Base-by-base conservation (phyloP, 2,113 vertebrate genomes). In the Labeo catla region DNA sequence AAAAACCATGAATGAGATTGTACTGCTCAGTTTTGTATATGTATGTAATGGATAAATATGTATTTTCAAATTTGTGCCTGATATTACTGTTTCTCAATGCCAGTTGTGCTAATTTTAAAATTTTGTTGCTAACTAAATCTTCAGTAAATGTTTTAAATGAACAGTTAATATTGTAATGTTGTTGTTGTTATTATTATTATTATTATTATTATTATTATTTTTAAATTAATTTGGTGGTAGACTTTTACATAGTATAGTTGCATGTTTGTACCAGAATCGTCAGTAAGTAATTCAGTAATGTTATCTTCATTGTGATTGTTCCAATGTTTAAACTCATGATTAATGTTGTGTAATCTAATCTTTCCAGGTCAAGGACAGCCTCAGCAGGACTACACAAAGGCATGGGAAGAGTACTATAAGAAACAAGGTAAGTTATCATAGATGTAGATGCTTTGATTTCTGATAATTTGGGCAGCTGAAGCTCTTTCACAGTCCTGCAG, bases 321-420 rank as follows among this genome's bases (percentile, higher is more conserved):
- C 11, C 21, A 23, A 13, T 5, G 36, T 15, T 12, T 80, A 61
- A 21, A 39, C n/a, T 59, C 50, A 2, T 15, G 77, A 76, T n/a
- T 82, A 74, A 85, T 21, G 1, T 7, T 11, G n/a, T 45, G 45
- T 13, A 36, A 54, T 84, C 9, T 89, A 85, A 2, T 87, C 74
- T 91, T 78, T 92, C 70, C 88, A 96, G 95, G 94, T 94, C 95
- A 96, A 93, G 94, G 92, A 84, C 94, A 96, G 61, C 95, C 96
- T 87, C 94, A 93, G 89, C 93, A 95, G 93, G 93, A 96, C 93
- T 96, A 95, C 94, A 97, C 93, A 21, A 93, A 98, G 93, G 94
- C 95, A 88, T 95, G 94, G 94, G 94, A 96, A 91, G 93, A 96
- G 86, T 95, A 96, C 89, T 97, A 96, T 78, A 96, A 95, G 93